These are phyloP conservation scores for Delphinus delphis DNA, from an alignment of 2,113 vertebrate species.

Conservation along the genomic window DNA sequence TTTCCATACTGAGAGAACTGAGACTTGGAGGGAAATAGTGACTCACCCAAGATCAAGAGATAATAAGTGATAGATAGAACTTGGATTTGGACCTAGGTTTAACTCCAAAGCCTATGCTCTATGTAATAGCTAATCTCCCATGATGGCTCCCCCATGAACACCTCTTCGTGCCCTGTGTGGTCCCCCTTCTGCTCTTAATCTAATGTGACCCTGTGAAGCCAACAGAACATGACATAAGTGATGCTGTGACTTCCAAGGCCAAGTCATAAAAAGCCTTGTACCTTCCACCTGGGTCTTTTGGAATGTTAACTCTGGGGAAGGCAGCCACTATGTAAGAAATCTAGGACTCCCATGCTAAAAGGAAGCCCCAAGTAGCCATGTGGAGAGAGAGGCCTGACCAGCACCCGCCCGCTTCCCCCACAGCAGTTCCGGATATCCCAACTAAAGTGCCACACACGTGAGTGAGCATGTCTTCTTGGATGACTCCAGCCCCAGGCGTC, in stretches of 20 bases:
- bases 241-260: not conserved
- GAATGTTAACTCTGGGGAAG: slow-evolving; percentile 1
- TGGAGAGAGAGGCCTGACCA: not conserved
- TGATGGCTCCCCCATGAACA: not conserved
- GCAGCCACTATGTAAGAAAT: not conserved
- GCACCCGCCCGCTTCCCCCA: no score
- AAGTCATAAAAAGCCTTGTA: slow-evolving; percentile 10
- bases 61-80: not conserved
- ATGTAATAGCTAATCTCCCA: not conserved
- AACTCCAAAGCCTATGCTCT: not conserved
- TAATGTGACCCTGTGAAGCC: not conserved
- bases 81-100: not conserved
- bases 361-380: not conserved
- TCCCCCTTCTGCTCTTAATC: not conserved
- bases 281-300: not conserved
- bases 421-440: not conserved
- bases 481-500: not conserved
- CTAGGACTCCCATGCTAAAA: slow-evolving; percentile 1
- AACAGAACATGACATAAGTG: not conserved
- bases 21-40: not conserved
- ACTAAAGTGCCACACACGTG: not conserved
- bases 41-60: not conserved
- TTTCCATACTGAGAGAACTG: slow-evolving; percentile 3
- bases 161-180: not conserved
- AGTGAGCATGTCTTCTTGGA: not conserved